Evolutionary conservation across 2,113 vertebrate genomes (phyloP).

Genomic region (Electrona antarctica): DNA sequence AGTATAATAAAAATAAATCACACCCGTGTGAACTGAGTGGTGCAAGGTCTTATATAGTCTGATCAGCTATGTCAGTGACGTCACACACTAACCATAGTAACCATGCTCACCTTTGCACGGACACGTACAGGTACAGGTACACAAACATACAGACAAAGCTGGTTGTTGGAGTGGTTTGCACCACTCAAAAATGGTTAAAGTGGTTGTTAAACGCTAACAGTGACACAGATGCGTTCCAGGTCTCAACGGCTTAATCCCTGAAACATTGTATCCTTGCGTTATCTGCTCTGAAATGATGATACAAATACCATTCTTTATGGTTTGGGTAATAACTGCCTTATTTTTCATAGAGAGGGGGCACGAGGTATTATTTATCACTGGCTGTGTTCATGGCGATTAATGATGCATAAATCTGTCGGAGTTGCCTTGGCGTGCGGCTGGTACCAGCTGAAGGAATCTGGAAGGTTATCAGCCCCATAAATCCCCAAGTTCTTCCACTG

Average conservation of each 20-base stretch:
- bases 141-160: no score
- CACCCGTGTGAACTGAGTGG: no score
- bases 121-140: no score
- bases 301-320: slow-evolving; percentile 70
- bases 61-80: no score
- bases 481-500: slow-evolving; percentile 63
- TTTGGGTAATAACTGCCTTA: slow-evolving; percentile 73
- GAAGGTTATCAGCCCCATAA: slow-evolving; percentile 80
- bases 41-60: no score
- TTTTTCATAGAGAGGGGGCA: slow-evolving; percentile 65
- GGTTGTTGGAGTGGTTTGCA: no score
- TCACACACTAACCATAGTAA: no score
- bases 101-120: no score
- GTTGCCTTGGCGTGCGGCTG: slow-evolving; percentile 62
- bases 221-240: no score
- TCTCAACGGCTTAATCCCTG: slow-evolving; percentile 35
- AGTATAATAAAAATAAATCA: no score
- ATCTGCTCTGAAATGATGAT: slow-evolving; percentile 69
- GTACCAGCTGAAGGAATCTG: slow-evolving; percentile 71
- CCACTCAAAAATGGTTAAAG: no score
- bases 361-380: slow-evolving; percentile 73
- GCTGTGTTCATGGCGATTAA: slow-evolving; percentile 72
- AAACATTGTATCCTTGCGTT: slow-evolving; percentile 59
- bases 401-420: slow-evolving; percentile 73
- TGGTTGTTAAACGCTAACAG: no score